Conservation (phyloP, 1,140 invertebrate genomes). For the Steinernema khuongi region DNA sequence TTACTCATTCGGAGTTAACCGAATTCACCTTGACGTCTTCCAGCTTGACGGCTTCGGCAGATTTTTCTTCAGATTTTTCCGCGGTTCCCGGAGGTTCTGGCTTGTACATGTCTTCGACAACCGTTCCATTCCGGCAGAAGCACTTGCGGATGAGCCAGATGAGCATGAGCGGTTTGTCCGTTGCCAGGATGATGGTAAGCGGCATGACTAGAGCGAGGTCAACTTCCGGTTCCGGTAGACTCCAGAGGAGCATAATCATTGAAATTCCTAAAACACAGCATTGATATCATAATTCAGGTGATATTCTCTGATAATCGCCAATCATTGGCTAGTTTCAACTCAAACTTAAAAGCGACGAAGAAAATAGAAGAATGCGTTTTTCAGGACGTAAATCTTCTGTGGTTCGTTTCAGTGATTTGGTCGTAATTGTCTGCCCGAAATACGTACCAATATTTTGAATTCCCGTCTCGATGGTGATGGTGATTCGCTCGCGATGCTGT, state of each 20-base stretch:
- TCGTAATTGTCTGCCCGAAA: not conserved
- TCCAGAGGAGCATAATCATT: conserved; percentile 35
- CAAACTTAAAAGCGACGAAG: no score
- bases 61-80: not conserved
- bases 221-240: conserved; percentile 36
- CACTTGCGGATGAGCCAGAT: conserved; percentile 25
- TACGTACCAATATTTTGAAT: conserved; percentile 60
- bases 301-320: no score
- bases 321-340: no score
- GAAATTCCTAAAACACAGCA: conserved; percentile 34
- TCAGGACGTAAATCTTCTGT: no score
- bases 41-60: not conserved
- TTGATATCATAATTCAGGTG: no score
- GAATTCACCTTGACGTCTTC: not conserved
- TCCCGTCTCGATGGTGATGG: conserved; percentile 61
- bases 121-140: not conserved
- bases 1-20: not conserved
- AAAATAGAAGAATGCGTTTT: no score
- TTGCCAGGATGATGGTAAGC: conserved; percentile 29
- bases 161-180: conserved; percentile 37
- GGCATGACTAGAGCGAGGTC: conserved; percentile 41
- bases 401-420: no score
- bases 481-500: conserved; percentile 50
- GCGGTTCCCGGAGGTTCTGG: not conserved
- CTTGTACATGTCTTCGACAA: not conserved